These are phyloP conservation scores for Rhinogobio ventralis DNA, from an alignment of 2,797 vertebrate species.

Conservation along the genomic window DNA sequence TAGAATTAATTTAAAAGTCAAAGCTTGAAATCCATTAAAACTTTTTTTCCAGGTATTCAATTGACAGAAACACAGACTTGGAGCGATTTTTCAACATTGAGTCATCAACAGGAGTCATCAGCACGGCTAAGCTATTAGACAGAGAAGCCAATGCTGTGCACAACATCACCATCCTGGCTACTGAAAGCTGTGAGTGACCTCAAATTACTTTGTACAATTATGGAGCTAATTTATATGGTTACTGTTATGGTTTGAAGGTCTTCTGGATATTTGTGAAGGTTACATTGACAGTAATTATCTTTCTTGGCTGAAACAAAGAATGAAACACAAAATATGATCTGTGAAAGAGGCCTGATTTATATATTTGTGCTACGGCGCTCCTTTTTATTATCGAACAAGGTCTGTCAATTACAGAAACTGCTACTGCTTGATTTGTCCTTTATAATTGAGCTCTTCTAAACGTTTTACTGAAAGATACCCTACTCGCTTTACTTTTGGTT, in stretches of 20 bases:
- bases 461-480: slow-evolving; percentile 42
- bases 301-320: slow-evolving; percentile 8
- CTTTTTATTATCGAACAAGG: slow-evolving; percentile 17
- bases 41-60: slow-evolving; percentile 80
- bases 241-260: slow-evolving; percentile 21
- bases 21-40: slow-evolving; percentile 48
- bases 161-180: slow-evolving; percentile 88
- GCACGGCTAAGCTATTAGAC: slow-evolving; percentile 86
- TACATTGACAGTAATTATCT: background rate
- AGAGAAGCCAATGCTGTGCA: slow-evolving; percentile 86
- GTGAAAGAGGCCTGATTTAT: background rate
- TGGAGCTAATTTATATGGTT: background rate
- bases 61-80: slow-evolving; percentile 89
- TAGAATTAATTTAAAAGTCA: slow-evolving; percentile 41
- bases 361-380: background rate
- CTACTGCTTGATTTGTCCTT: slow-evolving; percentile 24
- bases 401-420: slow-evolving; percentile 7
- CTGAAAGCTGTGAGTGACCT: slow-evolving; percentile 85
- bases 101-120: slow-evolving; percentile 85
- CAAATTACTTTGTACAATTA: background rate
- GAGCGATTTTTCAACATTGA: slow-evolving; percentile 91
- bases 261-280: slow-evolving; percentile 14
- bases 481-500: slow-evolving; percentile 20
- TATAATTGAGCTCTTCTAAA: slow-evolving; percentile 43
- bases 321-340: background rate